Percentiles rank a stretch among this genome's conserved stretches.
Evolutionary conservation across 2,797 vertebrate genomes (phyloP).

Genomic region (Propithecus perrieri): DNA sequence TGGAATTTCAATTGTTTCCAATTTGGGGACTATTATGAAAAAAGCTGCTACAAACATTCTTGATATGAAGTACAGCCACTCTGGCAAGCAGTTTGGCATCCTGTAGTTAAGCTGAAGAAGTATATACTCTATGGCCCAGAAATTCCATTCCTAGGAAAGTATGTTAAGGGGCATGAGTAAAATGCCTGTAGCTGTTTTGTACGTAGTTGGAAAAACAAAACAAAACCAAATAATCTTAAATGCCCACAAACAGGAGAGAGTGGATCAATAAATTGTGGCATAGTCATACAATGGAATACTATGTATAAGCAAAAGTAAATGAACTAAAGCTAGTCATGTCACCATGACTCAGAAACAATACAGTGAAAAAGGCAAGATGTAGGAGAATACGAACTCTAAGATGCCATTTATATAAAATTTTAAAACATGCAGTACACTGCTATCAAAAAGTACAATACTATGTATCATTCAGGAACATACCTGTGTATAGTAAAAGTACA

Average conservation of each 20-base stretch:
- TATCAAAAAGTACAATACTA: background rate
- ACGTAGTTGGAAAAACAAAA: slow-evolving; percentile 9
- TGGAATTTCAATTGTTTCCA: background rate
- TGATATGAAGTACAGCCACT: background rate
- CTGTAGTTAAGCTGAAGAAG: background rate
- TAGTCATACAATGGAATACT: background rate
- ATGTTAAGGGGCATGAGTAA: background rate
- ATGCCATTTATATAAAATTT: background rate
- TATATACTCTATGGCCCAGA: background rate
- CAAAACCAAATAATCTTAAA: background rate
- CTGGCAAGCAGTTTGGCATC: background rate
- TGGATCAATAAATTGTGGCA: background rate
- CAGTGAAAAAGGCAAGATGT: background rate
- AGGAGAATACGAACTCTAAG: background rate
- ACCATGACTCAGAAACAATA: background rate
- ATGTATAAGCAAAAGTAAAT: background rate
- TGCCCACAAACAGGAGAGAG: background rate
- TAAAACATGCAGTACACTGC: background rate
- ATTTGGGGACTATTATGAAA: background rate
- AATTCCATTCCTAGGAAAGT: background rate
- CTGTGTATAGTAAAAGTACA: background rate
- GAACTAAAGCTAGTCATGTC: background rate
- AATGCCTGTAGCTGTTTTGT: background rate
- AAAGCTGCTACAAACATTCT: background rate
- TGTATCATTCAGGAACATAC: background rate